phyloP scores from a whole-genome alignment of 92 coral and sea anemone genomes.

The Umimayanthus chanpuru region DNA sequence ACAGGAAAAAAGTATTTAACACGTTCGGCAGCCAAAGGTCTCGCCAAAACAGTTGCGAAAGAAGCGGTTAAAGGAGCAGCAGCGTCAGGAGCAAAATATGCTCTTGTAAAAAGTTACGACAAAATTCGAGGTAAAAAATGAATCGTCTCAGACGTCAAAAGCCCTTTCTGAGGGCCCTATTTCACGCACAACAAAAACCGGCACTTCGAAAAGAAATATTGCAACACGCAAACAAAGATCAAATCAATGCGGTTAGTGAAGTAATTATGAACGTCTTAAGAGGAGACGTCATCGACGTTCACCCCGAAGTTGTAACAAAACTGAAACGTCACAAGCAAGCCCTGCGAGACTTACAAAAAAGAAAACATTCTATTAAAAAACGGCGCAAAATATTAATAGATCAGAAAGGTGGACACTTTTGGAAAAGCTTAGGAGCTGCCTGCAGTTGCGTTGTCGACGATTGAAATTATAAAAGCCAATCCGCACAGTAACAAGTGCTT shows the following conservation, averaged over 20 bases:
- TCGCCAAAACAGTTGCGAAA: slow-evolving; percentile 14
- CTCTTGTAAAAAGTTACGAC: slow-evolving; percentile 13
- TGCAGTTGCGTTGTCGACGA: background rate
- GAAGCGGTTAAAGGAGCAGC: slow-evolving; percentile 10
- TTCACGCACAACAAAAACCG: background rate
- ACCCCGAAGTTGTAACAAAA: background rate
- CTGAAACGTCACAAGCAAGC: slow-evolving; percentile 1
- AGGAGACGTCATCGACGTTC: slow-evolving; percentile 9
- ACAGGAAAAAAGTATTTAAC: slow-evolving; percentile 12
- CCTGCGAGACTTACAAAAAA: slow-evolving; percentile 11
- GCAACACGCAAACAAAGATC: slow-evolving; percentile 13
- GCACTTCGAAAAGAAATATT: background rate
- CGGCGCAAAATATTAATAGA: background rate
- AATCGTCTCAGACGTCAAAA: background rate
- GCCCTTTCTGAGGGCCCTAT: background rate
- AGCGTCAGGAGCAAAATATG: slow-evolving; percentile 11
- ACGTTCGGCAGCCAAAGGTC: slow-evolving; percentile 8
- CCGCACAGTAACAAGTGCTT: background rate
- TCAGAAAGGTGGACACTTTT: slow-evolving; percentile 10
- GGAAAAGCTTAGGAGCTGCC: slow-evolving; percentile 2
- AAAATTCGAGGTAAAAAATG: slow-evolving; percentile 6
- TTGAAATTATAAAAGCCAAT: slow-evolving; percentile 1
- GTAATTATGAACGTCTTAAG: background rate
- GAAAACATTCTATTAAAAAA: slow-evolving; percentile 12
- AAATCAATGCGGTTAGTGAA: background rate